phyloP scores from a whole-genome alignment of 37 sponge, comb jelly and placozoan species.

The Oscarella lobularis region DNA sequence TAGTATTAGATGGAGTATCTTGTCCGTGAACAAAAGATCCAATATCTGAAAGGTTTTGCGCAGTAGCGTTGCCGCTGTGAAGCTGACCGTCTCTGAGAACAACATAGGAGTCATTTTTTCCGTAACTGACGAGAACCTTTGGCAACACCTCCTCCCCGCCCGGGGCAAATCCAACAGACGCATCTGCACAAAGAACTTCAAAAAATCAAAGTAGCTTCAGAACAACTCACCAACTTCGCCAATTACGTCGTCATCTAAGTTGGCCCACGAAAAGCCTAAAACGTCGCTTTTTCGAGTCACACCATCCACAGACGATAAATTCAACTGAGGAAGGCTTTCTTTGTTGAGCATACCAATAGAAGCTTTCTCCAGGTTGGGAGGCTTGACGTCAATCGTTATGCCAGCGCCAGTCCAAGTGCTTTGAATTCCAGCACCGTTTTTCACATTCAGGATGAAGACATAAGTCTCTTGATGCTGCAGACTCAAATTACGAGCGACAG shows the following conservation, averaged over 20 bases:
- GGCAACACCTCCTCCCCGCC: conserved; percentile 37
- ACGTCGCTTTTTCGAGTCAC: background rate
- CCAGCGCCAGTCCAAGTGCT: background rate
- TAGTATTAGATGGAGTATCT: no score
- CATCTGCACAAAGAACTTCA: background rate
- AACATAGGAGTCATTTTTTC: conserved; percentile 14
- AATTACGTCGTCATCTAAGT: background rate
- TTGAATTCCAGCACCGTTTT: background rate
- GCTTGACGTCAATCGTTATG: background rate
- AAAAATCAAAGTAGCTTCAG: background rate
- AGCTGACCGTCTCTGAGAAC: conserved; percentile 23
- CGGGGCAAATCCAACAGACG: conserved; percentile 26
- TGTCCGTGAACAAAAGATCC: conserved; percentile 38
- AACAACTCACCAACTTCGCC: background rate
- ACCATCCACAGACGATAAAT: no score
- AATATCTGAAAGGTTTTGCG: conserved; percentile 47
- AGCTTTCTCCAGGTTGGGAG: no score
- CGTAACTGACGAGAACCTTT: conserved; percentile 26
- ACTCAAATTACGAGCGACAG: no score
- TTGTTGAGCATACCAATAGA: no score
- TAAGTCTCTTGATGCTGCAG: background rate
- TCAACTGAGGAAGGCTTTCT: no score
- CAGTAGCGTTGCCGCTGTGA: conserved; percentile 16
- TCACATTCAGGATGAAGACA: background rate
- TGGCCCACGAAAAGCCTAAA: background rate